These are phyloP conservation scores for Tyrannus savana DNA, from an alignment of 2,113 vertebrate genomes.

Conservation along the genomic window DNA sequence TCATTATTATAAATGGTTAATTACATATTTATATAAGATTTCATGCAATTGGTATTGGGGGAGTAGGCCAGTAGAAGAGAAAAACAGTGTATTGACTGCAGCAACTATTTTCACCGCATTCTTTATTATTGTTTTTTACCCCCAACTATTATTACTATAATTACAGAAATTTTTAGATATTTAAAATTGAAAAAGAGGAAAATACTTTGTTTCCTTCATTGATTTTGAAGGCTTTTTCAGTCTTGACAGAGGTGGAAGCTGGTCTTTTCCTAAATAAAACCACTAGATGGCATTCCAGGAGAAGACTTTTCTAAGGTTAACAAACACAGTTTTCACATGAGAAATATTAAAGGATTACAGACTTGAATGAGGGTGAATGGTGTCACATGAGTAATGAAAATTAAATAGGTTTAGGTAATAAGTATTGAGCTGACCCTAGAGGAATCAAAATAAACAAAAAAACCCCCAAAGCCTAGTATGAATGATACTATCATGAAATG, in stretches of 20 bases:
- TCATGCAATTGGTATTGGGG: neutral
- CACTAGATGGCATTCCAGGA: conserved; percentile 70
- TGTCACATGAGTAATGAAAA: neutral
- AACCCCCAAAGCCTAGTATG: rapidly evolving
- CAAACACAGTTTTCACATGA: neutral
- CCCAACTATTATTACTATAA: neutral
- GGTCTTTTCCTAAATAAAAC: neutral
- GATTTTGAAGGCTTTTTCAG: neutral
- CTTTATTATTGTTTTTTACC: neutral
- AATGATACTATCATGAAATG: neutral
- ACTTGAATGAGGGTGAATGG: neutral
- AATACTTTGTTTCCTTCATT: neutral
- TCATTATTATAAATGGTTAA: neutral
- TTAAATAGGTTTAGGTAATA: neutral
- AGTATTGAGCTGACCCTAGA: neutral
- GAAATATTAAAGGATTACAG: neutral
- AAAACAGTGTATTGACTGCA: neutral
- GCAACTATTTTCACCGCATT: neutral
- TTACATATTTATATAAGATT: neutral
- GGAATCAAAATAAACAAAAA: neutral
- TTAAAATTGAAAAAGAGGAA: neutral
- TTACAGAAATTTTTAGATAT: neutral
- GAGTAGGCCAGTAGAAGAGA: neutral
- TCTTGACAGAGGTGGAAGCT: neutral
- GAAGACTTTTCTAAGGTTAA: neutral